Evolutionary conservation across 2,888 invertebrate species (phyloP), one percentile per base, ranked within the genome.

Genomic region (Luperina nickerlii): DNA sequence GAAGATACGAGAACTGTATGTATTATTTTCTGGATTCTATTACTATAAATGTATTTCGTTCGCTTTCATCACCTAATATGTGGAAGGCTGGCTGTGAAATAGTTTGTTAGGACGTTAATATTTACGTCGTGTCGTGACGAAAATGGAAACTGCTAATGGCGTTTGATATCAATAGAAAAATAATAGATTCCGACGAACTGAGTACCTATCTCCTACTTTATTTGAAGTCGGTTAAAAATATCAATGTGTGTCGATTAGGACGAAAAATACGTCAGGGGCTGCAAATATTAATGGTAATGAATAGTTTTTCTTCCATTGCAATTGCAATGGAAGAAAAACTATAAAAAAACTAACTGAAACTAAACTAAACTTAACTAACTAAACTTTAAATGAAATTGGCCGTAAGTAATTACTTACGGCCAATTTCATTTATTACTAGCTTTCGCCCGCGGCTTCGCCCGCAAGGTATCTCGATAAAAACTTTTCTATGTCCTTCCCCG

Each of bases 11-110:
- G 78, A 68, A 60, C 48, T 67, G 60, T 76, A 66, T 65, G 63
- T 76, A 54, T 85, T 82, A 88, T 82, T 45, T 78, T 77, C 72
- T 69, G 72, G 3, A 76, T 81, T 76, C 75, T 75, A 85, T 74
- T 74, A 71, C 67, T 75, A 32, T 60, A n/a, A 32, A 68, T 69
- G 71, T 71, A 42, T 63, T 81, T 85, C n/a, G 27, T 62, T 67
- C 27, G 48, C 18, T 72, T 83, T 79, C 54, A 48, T 65, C 65
- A 27, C 48, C n/a, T 77, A 38, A 27, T 38, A 63, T 51, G 15
- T 11, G 15, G 15, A 70, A n/a, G 32, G 48, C 38, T 72, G n/a
- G 9, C 27, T 83, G 38, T 51, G 48, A 24, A 69, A 32, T 73
- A 8, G n/a, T 54, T 54, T 45, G 51, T 60, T 54, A 65, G 6